Conservation (phyloP, 2,797 vertebrate species). For the Pipistrellus nathusii region DNA sequence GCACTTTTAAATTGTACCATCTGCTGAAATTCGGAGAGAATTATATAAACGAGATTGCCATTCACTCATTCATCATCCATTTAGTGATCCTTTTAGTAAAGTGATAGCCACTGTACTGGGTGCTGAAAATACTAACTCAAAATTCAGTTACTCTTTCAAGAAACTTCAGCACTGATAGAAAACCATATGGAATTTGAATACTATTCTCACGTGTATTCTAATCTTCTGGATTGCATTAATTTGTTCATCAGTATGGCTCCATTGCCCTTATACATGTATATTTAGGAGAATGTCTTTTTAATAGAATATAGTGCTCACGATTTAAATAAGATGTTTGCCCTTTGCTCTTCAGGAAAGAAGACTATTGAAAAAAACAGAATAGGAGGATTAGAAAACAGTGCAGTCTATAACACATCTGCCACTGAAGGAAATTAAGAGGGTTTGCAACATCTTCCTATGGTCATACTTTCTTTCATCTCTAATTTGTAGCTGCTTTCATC, state of each 20-base stretch:
- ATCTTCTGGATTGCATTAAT: not conserved
- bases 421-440: not conserved
- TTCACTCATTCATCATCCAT: conserved; percentile 39
- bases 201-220: not conserved
- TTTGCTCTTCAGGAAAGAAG: not conserved
- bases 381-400: not conserved
- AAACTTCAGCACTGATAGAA: not conserved
- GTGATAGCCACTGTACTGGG: not conserved
- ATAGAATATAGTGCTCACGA: not conserved
- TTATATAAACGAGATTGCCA: conserved; percentile 17
- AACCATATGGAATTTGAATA: not conserved
- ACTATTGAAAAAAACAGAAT: not conserved
- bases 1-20: not conserved
- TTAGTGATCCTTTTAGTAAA: conserved; percentile 26
- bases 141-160: not conserved
- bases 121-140: not conserved
- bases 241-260: not conserved
- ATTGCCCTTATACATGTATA: not conserved
- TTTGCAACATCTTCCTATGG: not conserved
- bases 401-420: not conserved
- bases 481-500: not conserved
- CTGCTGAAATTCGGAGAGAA: not conserved
- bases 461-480: not conserved
- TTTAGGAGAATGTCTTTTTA: not conserved
- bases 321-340: not conserved